phyloP scores from a whole-genome alignment of 2,797 vertebrate genomes.

The Bothrops alternatus region DNA sequence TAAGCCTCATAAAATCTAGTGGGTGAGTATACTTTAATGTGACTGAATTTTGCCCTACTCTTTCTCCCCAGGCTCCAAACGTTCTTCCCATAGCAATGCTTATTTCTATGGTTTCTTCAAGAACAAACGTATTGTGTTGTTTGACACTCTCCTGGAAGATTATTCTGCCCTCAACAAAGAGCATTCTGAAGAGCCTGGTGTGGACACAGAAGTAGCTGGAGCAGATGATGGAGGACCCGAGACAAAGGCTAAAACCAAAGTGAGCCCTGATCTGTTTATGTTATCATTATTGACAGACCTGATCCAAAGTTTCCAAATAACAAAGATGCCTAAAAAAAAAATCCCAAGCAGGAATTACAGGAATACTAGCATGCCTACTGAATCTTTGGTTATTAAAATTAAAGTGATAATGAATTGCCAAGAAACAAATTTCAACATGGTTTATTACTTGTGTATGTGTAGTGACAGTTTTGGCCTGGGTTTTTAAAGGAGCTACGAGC shows the following conservation, averaged over 20 bases:
- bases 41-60: background rate
- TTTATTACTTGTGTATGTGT: background rate
- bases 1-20: background rate
- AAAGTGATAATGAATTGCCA: background rate
- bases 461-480: background rate
- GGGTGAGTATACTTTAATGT: background rate
- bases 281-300: background rate
- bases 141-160: slow-evolving; percentile 95
- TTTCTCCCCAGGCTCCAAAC: slow-evolving; percentile 84
- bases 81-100: slow-evolving; percentile 98
- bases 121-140: slow-evolving; percentile 96
- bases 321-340: background rate
- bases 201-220: slow-evolving; percentile 48
- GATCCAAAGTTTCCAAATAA: background rate
- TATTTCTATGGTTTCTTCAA: slow-evolving; percentile 99
- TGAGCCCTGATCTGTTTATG: slow-evolving; percentile 61
- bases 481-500: background rate
- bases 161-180: slow-evolving; percentile 91
- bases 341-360: background rate
- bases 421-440: background rate
- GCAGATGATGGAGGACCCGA: slow-evolving; percentile 77
- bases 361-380: background rate
- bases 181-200: slow-evolving; percentile 69
- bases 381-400: background rate
- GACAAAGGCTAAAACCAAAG: slow-evolving; percentile 84